These are phyloP conservation scores for Monomorium pharaonis DNA, from an alignment of 1,140 invertebrate species.

Conservation along the genomic window DNA sequence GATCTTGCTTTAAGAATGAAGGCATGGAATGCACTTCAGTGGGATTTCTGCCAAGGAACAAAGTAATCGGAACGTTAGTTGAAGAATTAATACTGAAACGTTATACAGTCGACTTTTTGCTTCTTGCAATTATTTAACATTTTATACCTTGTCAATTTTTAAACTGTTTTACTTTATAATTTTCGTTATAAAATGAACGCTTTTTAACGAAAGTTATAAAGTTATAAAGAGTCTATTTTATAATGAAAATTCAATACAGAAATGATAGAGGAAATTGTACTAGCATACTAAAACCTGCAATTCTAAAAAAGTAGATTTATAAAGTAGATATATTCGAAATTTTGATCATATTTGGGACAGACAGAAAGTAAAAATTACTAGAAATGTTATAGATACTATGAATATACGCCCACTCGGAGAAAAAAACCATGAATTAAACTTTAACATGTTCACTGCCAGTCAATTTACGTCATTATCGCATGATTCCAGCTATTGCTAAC, in stretches of 20 bases:
- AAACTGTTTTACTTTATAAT: background rate
- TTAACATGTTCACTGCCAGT: background rate
- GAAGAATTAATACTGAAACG: background rate
- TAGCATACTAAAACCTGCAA: background rate
- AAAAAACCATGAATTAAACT: background rate
- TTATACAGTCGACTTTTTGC: background rate
- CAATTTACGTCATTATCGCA: constrained; percentile 30
- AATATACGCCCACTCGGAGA: background rate
- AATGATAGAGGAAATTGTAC: background rate
- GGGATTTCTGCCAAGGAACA: background rate
- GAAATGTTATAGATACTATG: background rate
- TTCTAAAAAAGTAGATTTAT: background rate
- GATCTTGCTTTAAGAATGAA: background rate
- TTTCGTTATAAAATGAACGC: too few relatives aligned
- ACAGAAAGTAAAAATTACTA: background rate
- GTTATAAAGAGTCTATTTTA: background rate
- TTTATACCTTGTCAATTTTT: background rate
- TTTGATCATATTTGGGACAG: background rate
- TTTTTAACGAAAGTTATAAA: too few relatives aligned
- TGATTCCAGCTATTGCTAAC: constrained; percentile 18
- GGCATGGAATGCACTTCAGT: background rate
- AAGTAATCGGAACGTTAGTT: background rate
- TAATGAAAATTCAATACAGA: background rate
- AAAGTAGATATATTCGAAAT: background rate
- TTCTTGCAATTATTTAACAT: background rate